Base-by-base conservation (phyloP, 2,797 vertebrate species). In the Brotula barbata region DNA sequence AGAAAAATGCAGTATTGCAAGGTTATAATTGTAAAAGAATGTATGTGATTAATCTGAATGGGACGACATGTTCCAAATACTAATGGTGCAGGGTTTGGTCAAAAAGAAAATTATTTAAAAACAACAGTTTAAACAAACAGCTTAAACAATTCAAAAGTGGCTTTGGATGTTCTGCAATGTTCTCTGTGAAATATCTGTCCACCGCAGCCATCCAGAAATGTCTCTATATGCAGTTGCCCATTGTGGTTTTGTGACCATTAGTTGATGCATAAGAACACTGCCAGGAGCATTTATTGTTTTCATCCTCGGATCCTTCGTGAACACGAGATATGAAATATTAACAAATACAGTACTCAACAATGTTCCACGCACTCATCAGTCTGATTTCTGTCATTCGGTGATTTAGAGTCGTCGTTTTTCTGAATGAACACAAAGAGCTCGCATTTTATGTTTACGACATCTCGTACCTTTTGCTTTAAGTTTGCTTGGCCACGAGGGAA, bases 401-500 rank as follows among this genome's bases (percentile, higher is more conserved):
- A n/a, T n/a, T n/a, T n/a, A 22, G 20, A 45, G 19, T 45, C 23
- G 13, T 23, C 13, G 23, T 45, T 45, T 6, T 7, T 6, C 9
- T 45, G 21, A 20, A 45, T 62, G 48, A 21, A 52, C 58, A 49
- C 17, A 61, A 11, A 15, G 51, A 62, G 59, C 8, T 22, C 33
- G 10, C 10, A n/a, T 45, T 45, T 19, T 44, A 52, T 64, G 47
- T 62, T 67, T 49, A 48, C 52, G 50, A 64, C 64, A 56, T 9
- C 20, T 74, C 46, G 61, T 57, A 53, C 3, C 33, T 42, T 28
- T 65, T 39, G 28, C 58, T 55, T 22, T 17, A 58, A 73, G 75
- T 64, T 23, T 43, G 28, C 33, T 43, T 60, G 51, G 56, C 48
- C 68, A 47, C 31, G 54, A 50, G 52, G 63, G 59, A 75, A 58